These are phyloP conservation scores for Dinoponera quadriceps DNA, from an alignment of 1,140 invertebrate genomes.

Conservation along the genomic window DNA sequence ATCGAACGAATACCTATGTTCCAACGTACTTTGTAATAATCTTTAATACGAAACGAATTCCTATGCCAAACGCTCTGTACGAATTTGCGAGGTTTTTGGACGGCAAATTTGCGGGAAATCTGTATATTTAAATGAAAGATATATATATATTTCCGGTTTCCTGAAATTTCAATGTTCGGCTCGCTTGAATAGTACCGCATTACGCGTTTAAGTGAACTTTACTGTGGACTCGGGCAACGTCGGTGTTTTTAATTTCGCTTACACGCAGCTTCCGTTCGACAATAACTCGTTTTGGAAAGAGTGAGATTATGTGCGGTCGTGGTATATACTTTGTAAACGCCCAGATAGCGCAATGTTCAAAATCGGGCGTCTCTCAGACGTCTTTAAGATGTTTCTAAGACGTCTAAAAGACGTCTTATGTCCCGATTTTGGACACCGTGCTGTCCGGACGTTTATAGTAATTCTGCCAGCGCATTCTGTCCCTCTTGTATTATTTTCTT, in stretches of 20 bases:
- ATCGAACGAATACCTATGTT: conserved; percentile 44
- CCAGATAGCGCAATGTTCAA: too few relatives aligned
- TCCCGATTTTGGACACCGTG: too few relatives aligned
- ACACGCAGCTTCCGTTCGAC: conserved; percentile 54
- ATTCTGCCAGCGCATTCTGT: conserved; percentile 1
- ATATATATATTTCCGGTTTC: conserved; percentile 50
- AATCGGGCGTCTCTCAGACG: too few relatives aligned
- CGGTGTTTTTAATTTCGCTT: conserved; percentile 10
- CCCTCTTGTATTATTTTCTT: conserved; percentile 37
- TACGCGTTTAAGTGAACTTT: conserved; percentile 1
- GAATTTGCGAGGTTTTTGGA: conserved; percentile 30
- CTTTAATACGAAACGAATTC: conserved; percentile 39
- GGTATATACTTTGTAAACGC: background rate
- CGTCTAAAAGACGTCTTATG: too few relatives aligned
- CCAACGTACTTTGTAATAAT: conserved; percentile 29
- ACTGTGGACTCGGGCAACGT: background rate
- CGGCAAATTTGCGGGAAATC: conserved; percentile 34
- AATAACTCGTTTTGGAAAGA: conserved; percentile 65
- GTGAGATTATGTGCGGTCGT: conserved; percentile 7
- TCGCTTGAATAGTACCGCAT: conserved; percentile 19
- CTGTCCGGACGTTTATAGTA: background rate
- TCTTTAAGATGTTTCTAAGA: too few relatives aligned
- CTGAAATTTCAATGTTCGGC: conserved; percentile 42
- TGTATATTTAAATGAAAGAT: conserved; percentile 28
- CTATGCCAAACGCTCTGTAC: conserved; percentile 29